Conservation (phyloP, 2,797 vertebrate genomes). For the Myotis vivesi region DNA sequence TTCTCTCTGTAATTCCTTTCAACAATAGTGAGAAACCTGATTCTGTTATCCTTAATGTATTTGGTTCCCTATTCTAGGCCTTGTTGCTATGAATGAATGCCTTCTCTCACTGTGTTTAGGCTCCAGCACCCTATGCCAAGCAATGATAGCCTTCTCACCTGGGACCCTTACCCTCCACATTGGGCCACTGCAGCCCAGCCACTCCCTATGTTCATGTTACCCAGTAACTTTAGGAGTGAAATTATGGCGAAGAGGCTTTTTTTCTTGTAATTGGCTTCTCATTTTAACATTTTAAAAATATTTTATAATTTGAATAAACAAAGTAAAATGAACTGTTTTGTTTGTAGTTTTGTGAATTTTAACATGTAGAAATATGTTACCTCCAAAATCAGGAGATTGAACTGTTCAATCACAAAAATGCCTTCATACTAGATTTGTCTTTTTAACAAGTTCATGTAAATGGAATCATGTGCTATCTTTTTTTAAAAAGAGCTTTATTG, state of each 20-base stretch:
- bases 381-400: neutral
- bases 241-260: neutral
- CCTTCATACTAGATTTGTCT: neutral
- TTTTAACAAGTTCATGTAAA: neutral
- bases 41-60: neutral
- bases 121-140: neutral
- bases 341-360: constrained; percentile 6
- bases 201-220: neutral
- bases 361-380: neutral
- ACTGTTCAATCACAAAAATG: neutral
- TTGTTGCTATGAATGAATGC: neutral
- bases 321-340: constrained; percentile 4
- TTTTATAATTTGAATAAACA: neutral
- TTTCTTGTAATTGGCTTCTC: neutral
- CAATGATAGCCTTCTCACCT: neutral
- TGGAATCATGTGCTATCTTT: neutral
- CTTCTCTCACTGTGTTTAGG: neutral
- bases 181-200: neutral
- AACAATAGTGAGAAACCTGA: neutral
- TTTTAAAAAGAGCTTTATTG: neutral
- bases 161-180: neutral
- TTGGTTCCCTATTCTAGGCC: neutral
- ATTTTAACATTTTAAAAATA: neutral
- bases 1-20: neutral
- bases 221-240: neutral